Base-by-base conservation (phyloP, 2,888 invertebrate genomes). In the Callinectes sapidus region DNA sequence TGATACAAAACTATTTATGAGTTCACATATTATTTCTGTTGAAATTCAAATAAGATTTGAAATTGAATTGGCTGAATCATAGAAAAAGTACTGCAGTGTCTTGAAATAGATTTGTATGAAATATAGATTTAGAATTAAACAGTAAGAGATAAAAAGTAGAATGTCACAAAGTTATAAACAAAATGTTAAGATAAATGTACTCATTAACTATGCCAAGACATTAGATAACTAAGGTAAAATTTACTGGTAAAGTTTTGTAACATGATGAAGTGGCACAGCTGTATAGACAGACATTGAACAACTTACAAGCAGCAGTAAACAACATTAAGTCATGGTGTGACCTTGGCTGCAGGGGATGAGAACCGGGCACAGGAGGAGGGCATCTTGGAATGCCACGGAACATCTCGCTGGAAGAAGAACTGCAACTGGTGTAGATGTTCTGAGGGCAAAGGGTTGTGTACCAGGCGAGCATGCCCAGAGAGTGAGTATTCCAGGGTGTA, bases 341-440 rank as follows among this genome's bases (percentile, higher is more conserved):
- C 35, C 32, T 35, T 81, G 35, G 16, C 5, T 48, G 10, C 87
- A 87, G 87, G 54, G 87, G 13, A 54, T 54, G 87, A 87, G 48
- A n/a, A 18, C n/a, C 8, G n/a, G 87, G 54, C 42, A 18, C 42
- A 3, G 10, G 48, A 42, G 28, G 61, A 88, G 0, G 54, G 54
- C 0, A 48, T 81, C 13, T 2, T 86, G 28, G 35, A 86, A 18
- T 90, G 90, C 16, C 28, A 85, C 5, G 85, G 85, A 6, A 5
- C 39, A 16, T 55, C 91, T 13, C 42, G 71, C 32, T 91, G 91
- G 91, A 91, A 42, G 71, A 91, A 48, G 6, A 88, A 91, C 87
- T 91, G 91, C n/a, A 91, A 91, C 87, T 91, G 91, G 91, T 91
- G 91, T 71, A 42, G 1, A 2, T 81, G 81, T 81, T 16, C 10